Percentiles rank a stretch among this genome's conserved stretches.
Conservation (phyloP, 37 sponge, comb jelly and placozoan genomes). For the Beroe forskalii region DNA sequence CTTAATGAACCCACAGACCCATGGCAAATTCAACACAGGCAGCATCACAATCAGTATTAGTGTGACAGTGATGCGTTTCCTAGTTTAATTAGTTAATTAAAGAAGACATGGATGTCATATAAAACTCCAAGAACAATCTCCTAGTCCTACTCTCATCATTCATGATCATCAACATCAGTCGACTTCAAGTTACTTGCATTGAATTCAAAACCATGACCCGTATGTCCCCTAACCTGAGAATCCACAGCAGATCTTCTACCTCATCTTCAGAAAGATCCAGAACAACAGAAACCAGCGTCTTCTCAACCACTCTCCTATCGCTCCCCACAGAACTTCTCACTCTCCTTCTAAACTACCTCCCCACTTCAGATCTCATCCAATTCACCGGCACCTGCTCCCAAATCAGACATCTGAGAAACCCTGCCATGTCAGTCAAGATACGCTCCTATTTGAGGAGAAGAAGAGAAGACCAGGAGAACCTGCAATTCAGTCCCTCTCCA, state of each 20-base stretch:
- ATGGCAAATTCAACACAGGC: too few species aligned
- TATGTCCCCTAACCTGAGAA: constrained; percentile 28
- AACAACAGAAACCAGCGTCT: too few species aligned
- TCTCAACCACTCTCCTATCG: background rate
- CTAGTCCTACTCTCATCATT: too few species aligned
- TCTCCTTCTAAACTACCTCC: constrained; percentile 1
- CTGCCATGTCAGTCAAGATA: background rate
- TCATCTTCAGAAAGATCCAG: background rate
- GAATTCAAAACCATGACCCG: constrained; percentile 28
- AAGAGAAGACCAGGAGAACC: constrained; percentile 56
- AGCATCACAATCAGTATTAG: too few species aligned
- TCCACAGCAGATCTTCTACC: background rate
- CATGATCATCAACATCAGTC: too few species aligned
- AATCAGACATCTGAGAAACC: background rate
- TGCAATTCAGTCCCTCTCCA: background rate
- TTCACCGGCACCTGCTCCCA: constrained; percentile 2
- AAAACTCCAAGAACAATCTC: too few species aligned
- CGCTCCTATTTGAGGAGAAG: background rate
- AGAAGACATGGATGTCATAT: too few species aligned
- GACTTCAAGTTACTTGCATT: too few species aligned
- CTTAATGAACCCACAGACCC: too few species aligned
- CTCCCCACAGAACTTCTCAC: background rate
- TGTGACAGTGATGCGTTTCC: too few species aligned
- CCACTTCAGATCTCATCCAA: background rate
- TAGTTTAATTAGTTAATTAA: too few species aligned